Base-by-base conservation (phyloP, 2,113 vertebrate genomes). In the Paratilapia polleni region DNA sequence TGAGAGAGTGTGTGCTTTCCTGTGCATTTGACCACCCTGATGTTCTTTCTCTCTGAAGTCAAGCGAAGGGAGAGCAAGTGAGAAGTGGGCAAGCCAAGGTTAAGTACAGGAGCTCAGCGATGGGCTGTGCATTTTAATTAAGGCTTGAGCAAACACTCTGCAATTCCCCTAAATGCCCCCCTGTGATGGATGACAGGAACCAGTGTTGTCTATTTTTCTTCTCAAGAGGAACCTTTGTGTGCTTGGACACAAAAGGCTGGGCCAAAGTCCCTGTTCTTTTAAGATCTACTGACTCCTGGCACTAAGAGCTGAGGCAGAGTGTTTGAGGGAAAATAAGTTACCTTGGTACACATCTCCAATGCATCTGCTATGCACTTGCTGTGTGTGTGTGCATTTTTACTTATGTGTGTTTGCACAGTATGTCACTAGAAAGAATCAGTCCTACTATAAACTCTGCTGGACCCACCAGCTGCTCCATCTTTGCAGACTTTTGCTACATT, bases 41-140 rank as follows among this genome's bases (percentile, higher is more conserved):
- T 57, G 68, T 77, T 84, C 17, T 1, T 66, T 85, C 74, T 31
- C 75, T 88, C 75, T 77, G 80, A 88, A 90, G 85, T 84, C 73
- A 80, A 80, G 78, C 15, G 14, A 47, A 47, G 14, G 14, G 43
- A 47, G 43, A 47, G 43, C 43, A 47, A 47, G 14, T 82, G 82
- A 82, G 84, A 84, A 87, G 90, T 79, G 87, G 81, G 78, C 66
- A 28, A 93, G 84, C 90, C 89, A 96, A 95, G 92, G 95, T 95
- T 93, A 93, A 94, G 89, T 93, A 89, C 88, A 92, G 90, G 84
- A 83, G 89, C 89, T 79, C 87, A 81, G 64, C 77, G 88, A 81
- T 79, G 82, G 86, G 87, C 85, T 81, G 49, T 91, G 94, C 93
- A 95, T 94, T 90, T 91, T 90, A 94, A 94, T 95, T 87, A 90